Base-by-base conservation (phyloP, 2,113 vertebrate genomes). In the Calonectris borealis region DNA sequence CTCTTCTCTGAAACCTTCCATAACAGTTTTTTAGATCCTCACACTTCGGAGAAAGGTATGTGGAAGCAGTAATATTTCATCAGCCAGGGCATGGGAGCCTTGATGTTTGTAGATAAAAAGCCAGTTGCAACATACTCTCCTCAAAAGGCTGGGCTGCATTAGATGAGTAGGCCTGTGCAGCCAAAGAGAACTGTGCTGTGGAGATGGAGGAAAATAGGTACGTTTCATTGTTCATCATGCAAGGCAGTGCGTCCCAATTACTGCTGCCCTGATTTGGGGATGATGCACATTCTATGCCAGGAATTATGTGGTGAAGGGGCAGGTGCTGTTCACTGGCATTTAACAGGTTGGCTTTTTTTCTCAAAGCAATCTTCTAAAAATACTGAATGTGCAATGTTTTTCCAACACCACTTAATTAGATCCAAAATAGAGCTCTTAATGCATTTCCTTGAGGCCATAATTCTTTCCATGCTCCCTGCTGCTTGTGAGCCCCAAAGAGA, bases 291-390 rank as follows among this genome's bases (percentile, higher is more conserved):
- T 71, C 3, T 11, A 4, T 52, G 52, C 46, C 3, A 1, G 27
- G 52, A 93, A 8, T 38, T 6, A 40, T 9, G 2, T 0, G 0
- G 38, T 54, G 44, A 89, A 87, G 73, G 32, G 49, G 25, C 65
- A 90, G 61, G 26, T 76, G 62, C 80, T 83, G 19, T 55, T 94
- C 61, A 20, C 38, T 71, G 55, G 48, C 36, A 68, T 87, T 91
- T 90, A 85, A 71, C 48, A 64, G 57, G 54, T 40, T 91, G 8
- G 4, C 5, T 24, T 52, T 77, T 84, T 72, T 91, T 38, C 71
- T 72, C 66, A 90, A 38, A 92, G 44, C 26, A 49, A 34, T 46
- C 52, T 86, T 93, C 83, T 77, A 88, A 93, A 95, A 93, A 77
- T 85, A 94, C 10, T 54, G 40, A 26, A 61, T 42, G 49, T 66